Evolutionary conservation across 2,888 invertebrate genomes (phyloP).

Genomic region (Drosophila phalerata): DNA sequence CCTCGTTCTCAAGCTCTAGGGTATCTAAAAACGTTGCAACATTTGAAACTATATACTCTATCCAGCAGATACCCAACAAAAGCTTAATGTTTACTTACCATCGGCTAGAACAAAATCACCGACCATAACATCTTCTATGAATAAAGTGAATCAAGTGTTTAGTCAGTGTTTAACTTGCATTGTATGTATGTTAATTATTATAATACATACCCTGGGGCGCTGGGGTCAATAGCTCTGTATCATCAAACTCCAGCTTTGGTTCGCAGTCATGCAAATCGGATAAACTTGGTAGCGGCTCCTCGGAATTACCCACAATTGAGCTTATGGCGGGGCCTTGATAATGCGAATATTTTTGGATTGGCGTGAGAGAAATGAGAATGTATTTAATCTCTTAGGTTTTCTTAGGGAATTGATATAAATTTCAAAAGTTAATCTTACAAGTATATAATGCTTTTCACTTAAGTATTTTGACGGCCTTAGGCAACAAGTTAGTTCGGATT

Average conservation of each 20-base stretch:
- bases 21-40: slow-evolving; percentile 57
- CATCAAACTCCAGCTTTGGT: slow-evolving; percentile 98
- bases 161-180: slow-evolving; percentile 86
- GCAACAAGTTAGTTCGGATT: slow-evolving; percentile 80
- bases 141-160: slow-evolving; percentile 25
- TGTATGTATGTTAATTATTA: slow-evolving; percentile 88
- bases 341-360: slow-evolving; percentile 3
- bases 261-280: slow-evolving; percentile 97
- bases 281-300: slow-evolving; percentile 94
- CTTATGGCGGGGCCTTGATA: slow-evolving; percentile 84
- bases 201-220: slow-evolving; percentile 89
- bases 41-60: slow-evolving; percentile 1
- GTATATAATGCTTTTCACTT: slow-evolving; percentile 74
- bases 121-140: slow-evolving; percentile 84
- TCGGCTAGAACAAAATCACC: slow-evolving; percentile 84
- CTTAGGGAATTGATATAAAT: slow-evolving; percentile 60
- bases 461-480: slow-evolving; percentile 81
- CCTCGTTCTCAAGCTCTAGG: slow-evolving; percentile 76
- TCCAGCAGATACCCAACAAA: not conserved
- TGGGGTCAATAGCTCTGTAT: slow-evolving; percentile 93
- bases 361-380: slow-evolving; percentile 44
- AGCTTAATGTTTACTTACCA: slow-evolving; percentile 67
- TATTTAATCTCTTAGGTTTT: slow-evolving; percentile 76
- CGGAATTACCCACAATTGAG: slow-evolving; percentile 86
- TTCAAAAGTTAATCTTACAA: slow-evolving; percentile 76